Evolutionary conservation across 2,113 vertebrate genomes (phyloP).

Genomic region (Ophthalmolycus amberensis): DNA sequence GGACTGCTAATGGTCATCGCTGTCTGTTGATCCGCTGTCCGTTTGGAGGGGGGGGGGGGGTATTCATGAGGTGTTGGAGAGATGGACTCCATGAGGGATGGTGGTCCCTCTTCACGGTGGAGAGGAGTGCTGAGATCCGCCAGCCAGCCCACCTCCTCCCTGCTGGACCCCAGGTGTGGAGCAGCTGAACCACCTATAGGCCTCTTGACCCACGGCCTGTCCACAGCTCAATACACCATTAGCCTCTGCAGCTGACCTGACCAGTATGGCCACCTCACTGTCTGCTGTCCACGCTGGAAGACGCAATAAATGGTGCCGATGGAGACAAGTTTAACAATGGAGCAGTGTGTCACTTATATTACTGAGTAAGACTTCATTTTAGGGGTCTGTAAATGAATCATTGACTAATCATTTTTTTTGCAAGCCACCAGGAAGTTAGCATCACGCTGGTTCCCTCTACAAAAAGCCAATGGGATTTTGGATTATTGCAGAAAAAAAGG

Average conservation of each 20-base stretch:
- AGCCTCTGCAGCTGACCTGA: constrained; percentile 71
- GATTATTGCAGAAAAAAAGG: background rate
- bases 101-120: constrained; percentile 54
- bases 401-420: background rate
- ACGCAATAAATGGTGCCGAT: background rate
- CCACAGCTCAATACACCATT: constrained; percentile 84
- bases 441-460: background rate
- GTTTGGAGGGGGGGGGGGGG: background rate
- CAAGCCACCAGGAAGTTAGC: background rate
- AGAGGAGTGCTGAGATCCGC: constrained; percentile 21
- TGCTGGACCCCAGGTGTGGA: constrained; percentile 75
- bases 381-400: background rate
- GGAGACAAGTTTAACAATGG: background rate
- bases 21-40: constrained; percentile 52
- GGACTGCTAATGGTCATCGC: constrained; percentile 45
- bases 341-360: background rate
- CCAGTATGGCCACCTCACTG: background rate
- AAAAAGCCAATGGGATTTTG: background rate
- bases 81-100: constrained; percentile 54
- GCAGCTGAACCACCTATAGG: constrained; percentile 74
- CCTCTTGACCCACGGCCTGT: constrained; percentile 75
- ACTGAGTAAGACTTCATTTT: background rate
- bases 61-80: constrained; percentile 55
- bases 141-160: background rate
- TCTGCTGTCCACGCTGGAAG: background rate